These are phyloP conservation scores for Monomorium pharaonis DNA, from an alignment of 1,140 invertebrate genomes.

Conservation along the genomic window DNA sequence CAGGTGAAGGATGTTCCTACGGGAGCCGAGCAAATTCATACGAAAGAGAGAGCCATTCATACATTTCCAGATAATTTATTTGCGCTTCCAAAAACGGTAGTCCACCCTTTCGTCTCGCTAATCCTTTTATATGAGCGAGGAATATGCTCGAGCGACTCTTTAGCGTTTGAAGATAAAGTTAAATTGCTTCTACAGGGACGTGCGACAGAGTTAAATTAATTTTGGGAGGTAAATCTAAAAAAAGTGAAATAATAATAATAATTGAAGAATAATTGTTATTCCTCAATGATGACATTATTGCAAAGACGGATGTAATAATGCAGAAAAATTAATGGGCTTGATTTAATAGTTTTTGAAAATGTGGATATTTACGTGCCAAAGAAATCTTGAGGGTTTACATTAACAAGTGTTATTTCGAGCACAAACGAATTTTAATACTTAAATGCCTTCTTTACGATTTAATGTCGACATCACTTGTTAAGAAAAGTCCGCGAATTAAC, in stretches of 20 bases:
- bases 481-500: not conserved
- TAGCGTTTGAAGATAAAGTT: not conserved
- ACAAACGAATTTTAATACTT: not conserved
- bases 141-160: not conserved
- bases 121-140: not conserved
- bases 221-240: not conserved
- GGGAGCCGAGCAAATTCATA: constrained; percentile 16
- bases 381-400: not conserved
- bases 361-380: not conserved
- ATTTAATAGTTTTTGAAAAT: not conserved
- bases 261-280: not conserved
- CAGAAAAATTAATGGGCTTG: not conserved
- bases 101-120: not conserved
- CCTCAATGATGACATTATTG: not conserved
- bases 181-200: not conserved
- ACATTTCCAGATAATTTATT: constrained; percentile 38
- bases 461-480: not conserved
- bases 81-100: not conserved
- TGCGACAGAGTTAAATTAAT: not conserved
- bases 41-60: not conserved
- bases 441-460: constrained; percentile 18
- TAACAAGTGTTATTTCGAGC: not conserved
- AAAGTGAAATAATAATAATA: not conserved
- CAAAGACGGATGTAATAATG: not conserved
- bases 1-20: constrained; percentile 61